phyloP scores from a whole-genome alignment of 2,888 invertebrate species.

The Cheilosia pagana region DNA sequence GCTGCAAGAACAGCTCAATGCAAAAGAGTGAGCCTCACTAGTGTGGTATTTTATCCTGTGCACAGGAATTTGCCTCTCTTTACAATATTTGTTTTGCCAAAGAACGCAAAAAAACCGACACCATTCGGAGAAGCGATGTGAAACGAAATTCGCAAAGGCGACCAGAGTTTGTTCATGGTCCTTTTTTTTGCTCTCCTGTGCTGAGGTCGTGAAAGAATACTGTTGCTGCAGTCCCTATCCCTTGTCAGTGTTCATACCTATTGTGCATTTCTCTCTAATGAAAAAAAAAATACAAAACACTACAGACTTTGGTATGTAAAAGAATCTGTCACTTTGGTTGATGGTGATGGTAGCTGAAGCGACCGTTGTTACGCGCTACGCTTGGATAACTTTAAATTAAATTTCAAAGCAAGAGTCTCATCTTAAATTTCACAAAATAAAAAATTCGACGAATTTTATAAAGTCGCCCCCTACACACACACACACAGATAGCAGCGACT shows the following conservation, averaged over 20 bases:
- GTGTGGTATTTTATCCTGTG: constrained; percentile 21
- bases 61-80: constrained; percentile 7
- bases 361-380: constrained; percentile 32
- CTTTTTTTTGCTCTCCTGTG: background rate
- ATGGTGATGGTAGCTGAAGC: constrained; percentile 4
- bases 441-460: constrained; percentile 3
- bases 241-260: background rate
- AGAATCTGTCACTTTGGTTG: constrained; percentile 13
- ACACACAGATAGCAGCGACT: constrained; percentile 18
- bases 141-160: constrained; percentile 25
- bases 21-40: constrained; percentile 1
- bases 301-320: constrained; percentile 4
- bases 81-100: background rate
- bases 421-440: constrained; percentile 26
- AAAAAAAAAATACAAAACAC: no score
- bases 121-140: background rate
- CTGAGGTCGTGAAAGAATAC: constrained; percentile 8
- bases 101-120: background rate
- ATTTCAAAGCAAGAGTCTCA: constrained; percentile 41
- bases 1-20: background rate
- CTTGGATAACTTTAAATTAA: constrained; percentile 53
- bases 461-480: constrained; percentile 28
- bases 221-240: constrained; percentile 21
- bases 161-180: constrained; percentile 27
- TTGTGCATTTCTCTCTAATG: background rate